phyloP scores from a whole-genome alignment of 2,797 vertebrate genomes.

The Coccyzus lansbergi region DNA sequence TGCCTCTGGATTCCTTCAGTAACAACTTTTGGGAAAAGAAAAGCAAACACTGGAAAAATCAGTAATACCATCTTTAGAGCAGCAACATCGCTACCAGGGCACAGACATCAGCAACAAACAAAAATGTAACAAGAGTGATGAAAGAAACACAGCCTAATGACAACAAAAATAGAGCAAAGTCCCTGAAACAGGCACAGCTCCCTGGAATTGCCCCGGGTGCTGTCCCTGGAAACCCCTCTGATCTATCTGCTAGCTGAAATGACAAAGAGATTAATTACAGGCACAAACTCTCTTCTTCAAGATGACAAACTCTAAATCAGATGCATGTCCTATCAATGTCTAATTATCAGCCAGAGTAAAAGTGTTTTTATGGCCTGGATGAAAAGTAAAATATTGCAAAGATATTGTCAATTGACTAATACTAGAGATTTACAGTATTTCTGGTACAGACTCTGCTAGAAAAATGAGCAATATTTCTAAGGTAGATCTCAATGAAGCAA shows the following conservation, averaged over 20 bases:
- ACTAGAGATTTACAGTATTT: neutral
- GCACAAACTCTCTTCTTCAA: neutral
- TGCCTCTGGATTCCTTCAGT: neutral
- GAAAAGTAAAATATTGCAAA: neutral
- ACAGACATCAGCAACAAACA: neutral
- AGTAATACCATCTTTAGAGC: neutral
- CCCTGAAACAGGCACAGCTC: neutral
- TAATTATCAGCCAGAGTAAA: neutral
- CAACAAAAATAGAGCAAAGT: neutral
- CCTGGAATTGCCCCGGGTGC: neutral
- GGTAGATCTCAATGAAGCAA: neutral
- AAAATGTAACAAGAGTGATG: too few relatives aligned
- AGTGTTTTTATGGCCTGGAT: neutral
- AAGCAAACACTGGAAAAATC: neutral
- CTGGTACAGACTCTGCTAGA: neutral
- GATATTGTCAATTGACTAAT: neutral
- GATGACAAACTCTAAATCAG: neutral
- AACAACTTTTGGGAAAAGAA: neutral
- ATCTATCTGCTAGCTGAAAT: neutral
- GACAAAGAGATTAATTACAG: neutral
- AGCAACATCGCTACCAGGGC: neutral
- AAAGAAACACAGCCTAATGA: neutral
- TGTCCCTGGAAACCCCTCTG: accelerated
- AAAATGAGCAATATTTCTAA: neutral
- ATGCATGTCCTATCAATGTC: neutral